Base-by-base conservation (phyloP, 2,113 vertebrate genomes). In the Tautogolabrus adspersus region DNA sequence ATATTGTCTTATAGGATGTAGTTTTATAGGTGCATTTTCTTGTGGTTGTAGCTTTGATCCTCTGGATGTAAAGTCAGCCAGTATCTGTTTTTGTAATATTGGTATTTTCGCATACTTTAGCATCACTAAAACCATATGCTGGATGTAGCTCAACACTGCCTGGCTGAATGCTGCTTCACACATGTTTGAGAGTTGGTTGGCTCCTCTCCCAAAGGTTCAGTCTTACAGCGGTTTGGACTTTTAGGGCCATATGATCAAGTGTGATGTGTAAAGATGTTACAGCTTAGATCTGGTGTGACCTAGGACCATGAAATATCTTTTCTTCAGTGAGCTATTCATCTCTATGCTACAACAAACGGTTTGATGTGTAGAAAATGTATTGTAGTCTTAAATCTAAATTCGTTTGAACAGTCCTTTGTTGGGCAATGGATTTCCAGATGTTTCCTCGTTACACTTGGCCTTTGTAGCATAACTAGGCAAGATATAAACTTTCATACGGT, bases 211-310 rank as follows among this genome's bases (percentile, higher is more conserved):
- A 72, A 68, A 77, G 12, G 46, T 47, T 49, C 18, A 8, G 47
- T 49, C 47, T 19, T 62, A 44, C 38, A 42, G 63, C n/a, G 76
- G 57, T 62, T 78, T 71, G 46, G 54, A 73, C 61, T 58, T 84
- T 83, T 9, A 73, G 77, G 75, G 75, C 51, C 68, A 77, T 79
- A 34, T 81, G 67, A 86, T 89, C 83, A 88, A 79, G 72, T 86
- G 84, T 80, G 81, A 79, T 83, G 46, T 73, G 78, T 87, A 86
- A 78, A 68, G 80, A 87, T 87, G 86, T 87, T 89, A 75, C 79
- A 86, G 79, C 81, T 84, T 85, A 79, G 72, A 81, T 87, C 54
- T 76, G 66, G 57, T 75, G 64, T 85, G 58, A 75, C 54, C 68
- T 42, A 61, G 61, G 55, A 84, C 56, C 77, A 73, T 88, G 81